Percentiles rank a stretch among this genome's conserved stretches.
phyloP scores from a whole-genome alignment of 2,888 invertebrate genomes.

The Drepanosiphum platanoidis region DNA sequence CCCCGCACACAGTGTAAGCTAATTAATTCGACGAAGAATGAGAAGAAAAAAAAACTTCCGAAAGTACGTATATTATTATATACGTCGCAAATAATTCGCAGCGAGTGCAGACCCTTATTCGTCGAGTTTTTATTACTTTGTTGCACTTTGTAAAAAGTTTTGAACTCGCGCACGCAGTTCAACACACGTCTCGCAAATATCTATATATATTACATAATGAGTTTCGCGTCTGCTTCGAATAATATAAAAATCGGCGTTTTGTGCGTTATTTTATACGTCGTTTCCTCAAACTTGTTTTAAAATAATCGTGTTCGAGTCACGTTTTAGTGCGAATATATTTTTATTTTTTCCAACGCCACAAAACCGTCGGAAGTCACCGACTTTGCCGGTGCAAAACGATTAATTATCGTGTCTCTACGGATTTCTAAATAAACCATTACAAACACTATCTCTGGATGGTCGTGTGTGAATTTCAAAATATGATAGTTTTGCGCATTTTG shows the following conservation, averaged over 20 bases:
- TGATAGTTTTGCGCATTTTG: too few relatives aligned
- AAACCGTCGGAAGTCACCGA: background rate
- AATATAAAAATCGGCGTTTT: conserved; percentile 37
- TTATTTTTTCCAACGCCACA: background rate
- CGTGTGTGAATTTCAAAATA: too few relatives aligned
- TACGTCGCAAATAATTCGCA: background rate
- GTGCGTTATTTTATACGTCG: conserved; percentile 8
- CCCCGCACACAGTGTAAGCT: too few relatives aligned
- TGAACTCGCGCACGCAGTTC: background rate
- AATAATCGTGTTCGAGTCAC: conserved; percentile 8
- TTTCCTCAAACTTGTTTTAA: conserved; percentile 24
- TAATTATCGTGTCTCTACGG: background rate
- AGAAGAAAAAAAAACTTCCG: background rate
- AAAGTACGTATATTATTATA: too few relatives aligned
- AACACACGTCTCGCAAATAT: conserved; percentile 7
- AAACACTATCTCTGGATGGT: too few relatives aligned
- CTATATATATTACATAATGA: conserved; percentile 17
- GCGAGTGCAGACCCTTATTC: background rate
- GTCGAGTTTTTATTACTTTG: conserved; percentile 36
- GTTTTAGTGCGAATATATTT: conserved; percentile 26
- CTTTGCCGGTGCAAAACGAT: background rate
- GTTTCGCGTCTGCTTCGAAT: conserved; percentile 10
- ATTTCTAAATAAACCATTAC: too few relatives aligned
- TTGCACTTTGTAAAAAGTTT: conserved; percentile 8
- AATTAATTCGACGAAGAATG: too few relatives aligned